phyloP scores from a whole-genome alignment of 2,797 vertebrate genomes.

The Acipenser transmontanus region DNA sequence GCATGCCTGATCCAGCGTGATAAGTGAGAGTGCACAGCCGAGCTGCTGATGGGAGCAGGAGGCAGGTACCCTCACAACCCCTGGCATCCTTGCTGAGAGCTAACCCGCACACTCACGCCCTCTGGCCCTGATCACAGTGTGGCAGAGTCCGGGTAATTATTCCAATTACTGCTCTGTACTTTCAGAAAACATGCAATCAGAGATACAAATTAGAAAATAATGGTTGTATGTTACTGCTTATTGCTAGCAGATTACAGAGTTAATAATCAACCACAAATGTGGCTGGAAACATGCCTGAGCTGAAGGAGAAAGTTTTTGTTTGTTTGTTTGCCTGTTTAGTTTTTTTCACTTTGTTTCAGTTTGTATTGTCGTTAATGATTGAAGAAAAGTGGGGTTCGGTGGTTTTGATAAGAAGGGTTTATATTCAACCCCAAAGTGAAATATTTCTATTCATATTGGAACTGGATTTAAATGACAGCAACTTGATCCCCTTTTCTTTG shows the following conservation, averaged over 20 bases:
- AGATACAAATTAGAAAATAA: conserved; percentile 70
- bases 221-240: conserved; percentile 57
- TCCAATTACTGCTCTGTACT: conserved; percentile 65
- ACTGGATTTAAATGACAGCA: no score
- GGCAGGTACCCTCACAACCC: no score
- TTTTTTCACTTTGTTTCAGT: background rate
- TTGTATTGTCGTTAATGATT: background rate
- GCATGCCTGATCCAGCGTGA: no score
- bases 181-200: conserved; percentile 54
- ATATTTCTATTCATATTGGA: background rate
- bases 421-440: background rate
- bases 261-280: conserved; percentile 61
- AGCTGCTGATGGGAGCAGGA: no score
- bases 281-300: conserved; percentile 14
- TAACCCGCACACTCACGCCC: no score
- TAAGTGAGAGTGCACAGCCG: no score
- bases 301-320: background rate
- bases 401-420: background rate
- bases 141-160: conserved; percentile 57
- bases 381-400: background rate
- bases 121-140: no score
- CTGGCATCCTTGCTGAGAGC: no score
- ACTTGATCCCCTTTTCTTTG: no score
- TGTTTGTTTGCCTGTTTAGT: background rate
- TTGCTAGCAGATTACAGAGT: conserved; percentile 57